Conservation (phyloP, 2,113 vertebrate species). For the Caretta caretta region DNA sequence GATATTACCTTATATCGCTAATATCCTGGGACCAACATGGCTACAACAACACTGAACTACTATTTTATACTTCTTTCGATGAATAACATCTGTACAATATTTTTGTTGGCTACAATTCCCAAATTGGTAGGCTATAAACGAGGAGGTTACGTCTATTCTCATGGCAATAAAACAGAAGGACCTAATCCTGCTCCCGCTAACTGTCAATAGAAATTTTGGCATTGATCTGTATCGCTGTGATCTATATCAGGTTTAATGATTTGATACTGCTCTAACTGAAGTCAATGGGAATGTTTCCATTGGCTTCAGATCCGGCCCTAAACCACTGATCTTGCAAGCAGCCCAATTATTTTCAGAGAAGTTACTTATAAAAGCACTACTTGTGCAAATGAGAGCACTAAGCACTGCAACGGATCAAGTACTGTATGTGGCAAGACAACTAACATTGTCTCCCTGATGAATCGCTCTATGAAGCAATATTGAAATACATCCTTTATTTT, state of each 20-base stretch:
- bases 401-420: background rate
- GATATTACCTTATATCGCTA: background rate
- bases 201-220: background rate
- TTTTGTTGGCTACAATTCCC: background rate
- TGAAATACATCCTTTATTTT: background rate
- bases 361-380: background rate
- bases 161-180: background rate
- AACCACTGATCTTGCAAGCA: conserved; percentile 13
- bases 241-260: background rate
- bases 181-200: background rate
- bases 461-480: background rate
- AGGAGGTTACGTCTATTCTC: background rate
- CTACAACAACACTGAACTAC: background rate
- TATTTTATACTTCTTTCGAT: background rate
- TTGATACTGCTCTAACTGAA: background rate
- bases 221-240: background rate
- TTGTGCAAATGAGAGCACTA: background rate
- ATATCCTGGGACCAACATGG: background rate
- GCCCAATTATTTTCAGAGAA: background rate
- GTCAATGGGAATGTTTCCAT: background rate
- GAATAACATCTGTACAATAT: background rate
- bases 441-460: background rate
- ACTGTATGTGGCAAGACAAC: background rate
- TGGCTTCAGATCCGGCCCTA: background rate
- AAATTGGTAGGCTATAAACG: background rate